phyloP scores from a whole-genome alignment of 1,140 invertebrate genomes.

The Mizuhopecten yessoensis region DNA sequence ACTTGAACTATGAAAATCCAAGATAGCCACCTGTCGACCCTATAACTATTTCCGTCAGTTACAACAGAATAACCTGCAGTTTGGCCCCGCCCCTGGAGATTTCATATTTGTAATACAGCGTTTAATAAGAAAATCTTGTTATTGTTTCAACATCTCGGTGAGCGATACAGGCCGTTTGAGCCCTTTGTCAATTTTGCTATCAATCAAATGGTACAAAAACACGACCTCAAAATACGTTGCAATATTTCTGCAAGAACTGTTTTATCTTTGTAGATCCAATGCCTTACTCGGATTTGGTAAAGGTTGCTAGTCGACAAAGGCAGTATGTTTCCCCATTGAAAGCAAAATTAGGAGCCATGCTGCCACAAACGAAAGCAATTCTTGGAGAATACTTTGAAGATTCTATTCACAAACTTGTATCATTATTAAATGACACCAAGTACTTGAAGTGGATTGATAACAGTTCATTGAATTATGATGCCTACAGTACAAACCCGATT shows the following conservation, averaged over 20 bases:
- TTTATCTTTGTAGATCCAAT: background rate
- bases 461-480: background rate
- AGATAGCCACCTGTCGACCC: too few species aligned
- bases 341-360: background rate
- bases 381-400: background rate
- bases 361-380: background rate
- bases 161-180: too few species aligned
- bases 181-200: too few species aligned
- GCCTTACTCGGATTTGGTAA: background rate
- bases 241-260: background rate
- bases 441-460: background rate
- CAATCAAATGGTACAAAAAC: too few species aligned
- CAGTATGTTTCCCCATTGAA: background rate
- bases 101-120: too few species aligned
- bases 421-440: background rate
- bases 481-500: background rate
- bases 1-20: too few species aligned
- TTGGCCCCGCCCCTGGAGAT: too few species aligned
- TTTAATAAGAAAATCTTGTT: too few species aligned
- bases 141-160: too few species aligned
- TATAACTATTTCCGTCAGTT: too few species aligned
- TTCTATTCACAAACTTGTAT: background rate
- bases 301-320: background rate
- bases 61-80: too few species aligned
- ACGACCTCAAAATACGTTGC: too few species aligned